Evolutionary conservation across 2,888 invertebrate genomes (phyloP), one percentile per base, ranked within the genome.

Genomic region (Incurvaria masculella): DNA sequence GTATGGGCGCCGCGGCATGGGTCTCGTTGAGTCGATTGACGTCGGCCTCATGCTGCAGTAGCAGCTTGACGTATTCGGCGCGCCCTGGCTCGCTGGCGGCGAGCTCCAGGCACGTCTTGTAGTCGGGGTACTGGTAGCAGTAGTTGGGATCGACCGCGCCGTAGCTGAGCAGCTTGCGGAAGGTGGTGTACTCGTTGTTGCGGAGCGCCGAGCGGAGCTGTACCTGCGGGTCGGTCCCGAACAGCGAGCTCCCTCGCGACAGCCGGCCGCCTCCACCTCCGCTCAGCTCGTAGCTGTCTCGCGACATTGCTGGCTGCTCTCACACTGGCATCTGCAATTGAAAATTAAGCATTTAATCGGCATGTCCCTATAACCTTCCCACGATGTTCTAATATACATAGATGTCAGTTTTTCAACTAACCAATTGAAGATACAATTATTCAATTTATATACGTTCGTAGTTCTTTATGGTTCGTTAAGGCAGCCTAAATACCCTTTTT

Each of bases 1-100:
- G 87, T 52, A 88, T 70, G 0, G 87, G 84, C n/a, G 84, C 81
- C 52, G 80, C 81, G 16, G 80, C 72, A 46, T 81, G 76, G 2
- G 71, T 72, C 52, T 72, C 71, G 60, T 85, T 85, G 1, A 82
- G 58, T 55, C 66, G 74, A 55, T 85, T 84, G 0, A 84, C 80
- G 61, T 85, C 73, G 0, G 85, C 87, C 50, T 85, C 84, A 46
- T 81, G 65, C 49, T 81, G 72, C 11, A 88, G 60, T 33, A 89
- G 65, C 3, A 79, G 67, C 55, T 81, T 69, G 0, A 84, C 80
- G 47, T 84, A 86, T 26, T 81, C 73, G 23, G 72, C 62, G 53
- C 69, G 70, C 40, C 81, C 76, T 16, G 66, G 64, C 51, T 78
- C 73, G 1, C 69, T 71, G 21, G 82, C 74, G 3, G 86, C 83